Percentiles rank a stretch among this genome's conserved stretches.
These are phyloP conservation scores for Caenorhabditis japonica DNA, from an alignment of 2,888 invertebrate genomes.

Conservation along the genomic window DNA sequence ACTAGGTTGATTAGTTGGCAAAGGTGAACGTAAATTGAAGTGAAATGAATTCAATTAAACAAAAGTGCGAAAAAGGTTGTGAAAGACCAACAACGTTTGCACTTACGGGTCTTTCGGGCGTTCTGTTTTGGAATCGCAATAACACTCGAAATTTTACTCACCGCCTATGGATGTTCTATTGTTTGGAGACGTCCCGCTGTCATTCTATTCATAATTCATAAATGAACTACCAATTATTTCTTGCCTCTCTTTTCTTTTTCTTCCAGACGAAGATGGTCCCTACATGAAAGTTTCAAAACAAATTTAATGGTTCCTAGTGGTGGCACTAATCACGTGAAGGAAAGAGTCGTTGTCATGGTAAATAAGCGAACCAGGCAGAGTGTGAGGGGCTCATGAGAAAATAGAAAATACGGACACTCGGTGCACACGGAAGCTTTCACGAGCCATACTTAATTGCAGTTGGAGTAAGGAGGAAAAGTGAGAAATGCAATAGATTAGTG, in stretches of 20 bases:
- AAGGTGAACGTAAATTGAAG: conserved; percentile 27
- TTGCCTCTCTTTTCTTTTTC: conserved; percentile 14
- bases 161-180: conserved; percentile 31
- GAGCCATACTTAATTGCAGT: no score
- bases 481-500: not conserved
- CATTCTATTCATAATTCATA: conserved; percentile 46
- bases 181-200: conserved; percentile 15
- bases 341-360: conserved; percentile 45
- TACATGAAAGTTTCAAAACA: not conserved
- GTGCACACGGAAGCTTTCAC: no score
- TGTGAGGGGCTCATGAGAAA: no score
- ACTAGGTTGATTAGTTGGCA: conserved; percentile 49
- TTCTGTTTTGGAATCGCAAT: conserved; percentile 41
- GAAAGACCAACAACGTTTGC: conserved; percentile 30
- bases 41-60: conserved; percentile 12
- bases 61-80: conserved; percentile 27
- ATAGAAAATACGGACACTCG: no score
- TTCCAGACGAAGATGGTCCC: not conserved
- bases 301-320: no score
- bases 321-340: conserved; percentile 8
- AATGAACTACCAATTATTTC: conserved; percentile 40
- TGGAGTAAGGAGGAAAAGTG: not conserved
- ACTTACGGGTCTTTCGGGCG: conserved; percentile 18
- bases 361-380: conserved; percentile 23
- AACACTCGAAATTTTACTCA: conserved; percentile 47